phyloP scores from a whole-genome alignment of 2,797 vertebrate genomes.

The Manis javanica region DNA sequence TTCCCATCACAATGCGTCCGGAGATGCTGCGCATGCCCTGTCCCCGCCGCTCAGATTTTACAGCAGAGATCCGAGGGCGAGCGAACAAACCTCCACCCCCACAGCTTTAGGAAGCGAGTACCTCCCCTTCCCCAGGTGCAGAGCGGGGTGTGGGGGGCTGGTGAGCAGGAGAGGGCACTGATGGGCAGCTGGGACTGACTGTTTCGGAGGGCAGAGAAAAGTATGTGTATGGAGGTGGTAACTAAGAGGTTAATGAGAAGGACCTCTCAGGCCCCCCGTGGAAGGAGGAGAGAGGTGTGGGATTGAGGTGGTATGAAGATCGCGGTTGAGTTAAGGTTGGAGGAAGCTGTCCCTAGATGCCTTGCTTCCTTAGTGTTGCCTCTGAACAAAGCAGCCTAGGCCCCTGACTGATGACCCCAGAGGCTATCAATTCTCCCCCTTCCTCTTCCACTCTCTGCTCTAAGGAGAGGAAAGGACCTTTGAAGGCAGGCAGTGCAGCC shows the following conservation, averaged over 20 bases:
- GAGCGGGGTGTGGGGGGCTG: background rate
- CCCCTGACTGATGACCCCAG: background rate
- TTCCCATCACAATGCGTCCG: conserved; percentile 80
- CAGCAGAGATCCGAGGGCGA: conserved; percentile 70
- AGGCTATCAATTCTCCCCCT: background rate
- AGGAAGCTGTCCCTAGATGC: conserved; percentile 8
- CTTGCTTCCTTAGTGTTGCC: conserved; percentile 6
- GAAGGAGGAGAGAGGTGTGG: conserved; percentile 31
- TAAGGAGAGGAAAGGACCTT: background rate
- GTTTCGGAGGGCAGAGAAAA: background rate
- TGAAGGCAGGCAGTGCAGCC: background rate
- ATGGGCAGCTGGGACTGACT: background rate
- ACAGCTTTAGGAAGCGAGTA: conserved; percentile 42
- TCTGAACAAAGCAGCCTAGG: background rate
- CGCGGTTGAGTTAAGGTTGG: conserved; percentile 42
- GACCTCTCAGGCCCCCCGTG: conserved; percentile 28
- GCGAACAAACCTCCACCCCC: background rate
- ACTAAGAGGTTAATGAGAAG: conserved; percentile 79
- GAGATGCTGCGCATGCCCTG: conserved; percentile 79
- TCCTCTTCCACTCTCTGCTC: background rate
- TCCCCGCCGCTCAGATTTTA: conserved; percentile 75
- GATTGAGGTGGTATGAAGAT: conserved; percentile 15
- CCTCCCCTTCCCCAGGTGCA: background rate
- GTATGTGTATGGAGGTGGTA: conserved; percentile 26
- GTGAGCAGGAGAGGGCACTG: background rate